phyloP scores from a whole-genome alignment of 2,888 invertebrate genomes.

The Ophion ventricosus region DNA sequence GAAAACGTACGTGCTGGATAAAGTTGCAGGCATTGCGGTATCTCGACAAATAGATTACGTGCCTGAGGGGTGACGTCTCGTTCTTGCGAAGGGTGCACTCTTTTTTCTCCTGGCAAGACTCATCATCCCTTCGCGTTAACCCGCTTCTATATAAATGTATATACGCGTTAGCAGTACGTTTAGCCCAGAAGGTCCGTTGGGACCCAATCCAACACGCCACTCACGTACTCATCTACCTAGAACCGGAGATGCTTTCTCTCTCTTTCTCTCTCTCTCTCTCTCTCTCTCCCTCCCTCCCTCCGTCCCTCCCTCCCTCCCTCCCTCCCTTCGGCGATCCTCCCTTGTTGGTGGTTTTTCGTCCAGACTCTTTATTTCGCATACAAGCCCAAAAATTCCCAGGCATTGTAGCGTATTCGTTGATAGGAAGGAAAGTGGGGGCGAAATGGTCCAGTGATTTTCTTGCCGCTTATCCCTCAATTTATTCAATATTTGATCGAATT shows the following conservation, averaged over 20 bases:
- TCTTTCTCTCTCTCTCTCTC: conserved; percentile 22
- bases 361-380: conserved; percentile 47
- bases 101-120: conserved; percentile 43
- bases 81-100: conserved; percentile 71
- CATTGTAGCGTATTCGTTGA: neutral
- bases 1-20: conserved; percentile 64
- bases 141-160: neutral
- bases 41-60: conserved; percentile 83
- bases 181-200: conserved; percentile 56
- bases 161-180: conserved; percentile 41
- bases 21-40: conserved; percentile 76
- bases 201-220: conserved; percentile 79
- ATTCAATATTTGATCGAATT: neutral
- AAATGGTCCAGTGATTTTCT: neutral
- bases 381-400: conserved; percentile 12
- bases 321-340: conserved; percentile 35
- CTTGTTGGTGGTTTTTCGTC: conserved; percentile 34
- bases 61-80: conserved; percentile 70
- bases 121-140: conserved; percentile 54
- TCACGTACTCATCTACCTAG: conserved; percentile 82
- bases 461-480: neutral
- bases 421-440: neutral
- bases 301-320: conserved; percentile 56
- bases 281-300: too few species aligned
- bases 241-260: conserved; percentile 80